phyloP scores from a whole-genome alignment of 2,888 invertebrate species.

The Dryobota labecula region DNA sequence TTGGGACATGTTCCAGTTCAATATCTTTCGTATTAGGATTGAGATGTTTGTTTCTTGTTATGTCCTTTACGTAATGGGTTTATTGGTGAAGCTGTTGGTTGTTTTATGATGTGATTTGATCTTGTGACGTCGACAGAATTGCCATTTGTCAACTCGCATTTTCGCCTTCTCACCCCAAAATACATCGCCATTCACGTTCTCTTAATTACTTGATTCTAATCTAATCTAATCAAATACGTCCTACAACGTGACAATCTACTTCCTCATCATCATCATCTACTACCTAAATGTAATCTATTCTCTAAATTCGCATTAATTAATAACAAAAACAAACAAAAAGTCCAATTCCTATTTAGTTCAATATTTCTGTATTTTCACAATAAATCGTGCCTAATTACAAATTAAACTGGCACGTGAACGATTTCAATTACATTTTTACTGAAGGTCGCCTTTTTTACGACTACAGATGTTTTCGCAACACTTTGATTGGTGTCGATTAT shows the following conservation, averaged over 20 bases:
- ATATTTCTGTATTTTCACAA: slow-evolving; percentile 60
- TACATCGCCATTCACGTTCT: background rate
- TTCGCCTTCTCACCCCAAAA: background rate
- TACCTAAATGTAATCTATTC: background rate
- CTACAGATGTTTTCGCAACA: slow-evolving; percentile 56
- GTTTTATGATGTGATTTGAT: too few relatives aligned
- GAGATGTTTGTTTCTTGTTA: slow-evolving; percentile 55
- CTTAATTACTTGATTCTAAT: background rate
- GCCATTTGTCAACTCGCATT: too few relatives aligned
- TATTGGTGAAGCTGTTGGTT: slow-evolving; percentile 16
- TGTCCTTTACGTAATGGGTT: slow-evolving; percentile 25
- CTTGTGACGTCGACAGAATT: too few relatives aligned
- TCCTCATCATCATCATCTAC: background rate
- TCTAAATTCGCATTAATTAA: slow-evolving; percentile 8
- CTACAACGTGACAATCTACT: too few relatives aligned
- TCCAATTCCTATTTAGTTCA: slow-evolving; percentile 16
- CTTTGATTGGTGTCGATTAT: slow-evolving; percentile 24
- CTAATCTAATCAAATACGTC: background rate
- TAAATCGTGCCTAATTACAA: slow-evolving; percentile 67
- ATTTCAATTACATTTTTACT: slow-evolving; percentile 61
- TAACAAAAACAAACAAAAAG: slow-evolving; percentile 25
- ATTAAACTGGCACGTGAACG: slow-evolving; percentile 64
- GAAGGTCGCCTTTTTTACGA: slow-evolving; percentile 64
- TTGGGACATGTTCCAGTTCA: slow-evolving; percentile 62
- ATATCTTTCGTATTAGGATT: slow-evolving; percentile 68